These are phyloP conservation scores for Dasysyrphus tricinctus DNA, from an alignment of 2,888 invertebrate genomes.

Conservation along the genomic window DNA sequence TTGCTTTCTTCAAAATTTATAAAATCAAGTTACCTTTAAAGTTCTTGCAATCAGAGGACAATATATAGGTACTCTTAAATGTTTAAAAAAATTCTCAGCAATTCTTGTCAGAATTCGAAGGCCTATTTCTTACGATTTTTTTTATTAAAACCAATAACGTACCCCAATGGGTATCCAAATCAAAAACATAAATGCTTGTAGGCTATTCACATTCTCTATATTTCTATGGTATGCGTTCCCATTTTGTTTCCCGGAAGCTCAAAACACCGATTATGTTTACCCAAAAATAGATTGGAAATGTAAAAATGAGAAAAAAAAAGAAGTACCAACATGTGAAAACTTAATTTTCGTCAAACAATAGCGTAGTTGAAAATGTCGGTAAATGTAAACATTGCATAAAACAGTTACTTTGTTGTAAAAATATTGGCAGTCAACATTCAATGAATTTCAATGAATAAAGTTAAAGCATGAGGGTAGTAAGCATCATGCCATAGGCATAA, in stretches of 20 bases:
- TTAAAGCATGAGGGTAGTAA: background rate
- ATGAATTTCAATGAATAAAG: conserved; percentile 30
- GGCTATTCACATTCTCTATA: background rate
- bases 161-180: background rate
- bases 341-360: conserved; percentile 23
- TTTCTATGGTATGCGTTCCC: background rate
- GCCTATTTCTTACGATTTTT: too few species aligned
- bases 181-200: background rate
- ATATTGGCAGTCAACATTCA: conserved; percentile 57
- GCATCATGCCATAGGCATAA: background rate
- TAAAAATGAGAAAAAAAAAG: background rate
- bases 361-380: conserved; percentile 14
- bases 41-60: too few species aligned
- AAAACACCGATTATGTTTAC: background rate
- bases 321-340: background rate
- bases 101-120: too few species aligned
- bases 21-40: too few species aligned
- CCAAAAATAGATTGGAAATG: background rate
- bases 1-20: too few species aligned
- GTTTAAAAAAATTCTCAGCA: too few species aligned
- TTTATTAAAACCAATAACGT: background rate
- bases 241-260: background rate
- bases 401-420: conserved; percentile 60
- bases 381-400: conserved; percentile 59
- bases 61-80: too few species aligned